Base-by-base conservation (phyloP, 1,140 invertebrate genomes). In the Pseudomyrmex dendroicus region DNA sequence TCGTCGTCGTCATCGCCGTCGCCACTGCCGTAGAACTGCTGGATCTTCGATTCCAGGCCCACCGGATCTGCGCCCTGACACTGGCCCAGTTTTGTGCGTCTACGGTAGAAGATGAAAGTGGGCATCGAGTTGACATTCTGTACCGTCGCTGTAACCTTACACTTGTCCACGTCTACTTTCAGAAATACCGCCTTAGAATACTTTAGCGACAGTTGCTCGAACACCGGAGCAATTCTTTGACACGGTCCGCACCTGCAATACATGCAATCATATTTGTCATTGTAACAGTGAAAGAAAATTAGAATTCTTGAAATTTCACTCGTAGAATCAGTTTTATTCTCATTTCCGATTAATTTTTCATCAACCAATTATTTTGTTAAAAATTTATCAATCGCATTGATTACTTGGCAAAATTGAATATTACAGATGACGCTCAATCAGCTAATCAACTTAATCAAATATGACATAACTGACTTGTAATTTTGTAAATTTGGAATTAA, bases 71-170 rank as follows among this genome's bases (percentile, higher is more conserved):
- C 98, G 13, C 98, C 98, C 95, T 97, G 96, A 62, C 98, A 94
- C 13, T 96, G 93, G 90, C 97, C 97, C 87, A 99, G 94, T 94
- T 97, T 97, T n/a, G 95, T 83, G 46, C 91, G 87, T 92, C 99
- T 99, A 84, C 97, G 96, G 92, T 98, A 99, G 91, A 99, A 98
- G 83, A 99, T 97, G 92, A 99, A 99, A 7, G 99, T 99, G 8
- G 99, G 99, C 98, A 99, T 99, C 2, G 98, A 98, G 83, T 96
- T 97, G 17, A 99, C 97, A 59, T 97, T 97, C 92, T 99, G 97
- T 22, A 95, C 94, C 25, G 96, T 95, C 1, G 98, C 98, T 46
- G 97, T 98, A 90, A 98, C 98, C 63, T 96, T 96, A 90, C 98
- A 98, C 90, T 97, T 96, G 91, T 98, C 97, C 25, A 99, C 98